Percentiles rank a stretch among this genome's conserved stretches.
phyloP scores from a whole-genome alignment of 2,888 invertebrate species.

The Malthinus seriepunctatus region DNA sequence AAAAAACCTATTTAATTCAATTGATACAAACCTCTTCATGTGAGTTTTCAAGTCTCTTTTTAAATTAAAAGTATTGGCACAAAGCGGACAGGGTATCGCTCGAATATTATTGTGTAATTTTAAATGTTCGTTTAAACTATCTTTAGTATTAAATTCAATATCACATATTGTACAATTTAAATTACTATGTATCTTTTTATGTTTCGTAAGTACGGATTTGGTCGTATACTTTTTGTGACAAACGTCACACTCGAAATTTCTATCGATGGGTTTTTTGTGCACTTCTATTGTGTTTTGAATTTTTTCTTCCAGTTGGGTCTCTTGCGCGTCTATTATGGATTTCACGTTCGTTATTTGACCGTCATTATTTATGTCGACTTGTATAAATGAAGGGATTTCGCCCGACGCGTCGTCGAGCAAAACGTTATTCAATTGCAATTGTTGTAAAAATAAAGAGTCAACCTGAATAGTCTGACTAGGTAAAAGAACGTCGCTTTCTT shows the following conservation, averaged over 20 bases:
- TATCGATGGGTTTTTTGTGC: slow-evolving; percentile 14
- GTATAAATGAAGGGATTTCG: slow-evolving; percentile 17
- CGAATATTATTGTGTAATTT: slow-evolving; percentile 62
- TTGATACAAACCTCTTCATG: slow-evolving; percentile 54
- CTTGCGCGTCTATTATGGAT: slow-evolving; percentile 7
- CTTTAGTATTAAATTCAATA: slow-evolving; percentile 64
- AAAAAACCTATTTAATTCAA: background rate
- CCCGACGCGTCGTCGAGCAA: slow-evolving; percentile 30
- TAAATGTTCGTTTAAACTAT: slow-evolving; percentile 63
- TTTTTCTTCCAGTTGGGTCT: slow-evolving; percentile 12
- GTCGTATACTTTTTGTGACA: slow-evolving; percentile 47
- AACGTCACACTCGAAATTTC: slow-evolving; percentile 44
- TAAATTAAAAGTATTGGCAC: slow-evolving; percentile 63
- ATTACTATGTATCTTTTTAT: slow-evolving; percentile 58
- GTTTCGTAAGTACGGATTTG: slow-evolving; percentile 48
- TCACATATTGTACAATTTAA: slow-evolving; percentile 62
- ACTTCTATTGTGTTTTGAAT: slow-evolving; percentile 6
- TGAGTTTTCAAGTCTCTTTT: slow-evolving; percentile 65
- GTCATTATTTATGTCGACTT: slow-evolving; percentile 22
- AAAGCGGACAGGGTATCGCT: slow-evolving; percentile 61
- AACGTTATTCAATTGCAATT: slow-evolving; percentile 30
- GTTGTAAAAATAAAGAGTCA: slow-evolving; percentile 35
- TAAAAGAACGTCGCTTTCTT: background rate
- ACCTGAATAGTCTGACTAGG: slow-evolving; percentile 28
- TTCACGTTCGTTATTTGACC: slow-evolving; percentile 16